phyloP scores from a whole-genome alignment of 2,888 invertebrate genomes.

The Gastracanthus pulcherrimus region DNA sequence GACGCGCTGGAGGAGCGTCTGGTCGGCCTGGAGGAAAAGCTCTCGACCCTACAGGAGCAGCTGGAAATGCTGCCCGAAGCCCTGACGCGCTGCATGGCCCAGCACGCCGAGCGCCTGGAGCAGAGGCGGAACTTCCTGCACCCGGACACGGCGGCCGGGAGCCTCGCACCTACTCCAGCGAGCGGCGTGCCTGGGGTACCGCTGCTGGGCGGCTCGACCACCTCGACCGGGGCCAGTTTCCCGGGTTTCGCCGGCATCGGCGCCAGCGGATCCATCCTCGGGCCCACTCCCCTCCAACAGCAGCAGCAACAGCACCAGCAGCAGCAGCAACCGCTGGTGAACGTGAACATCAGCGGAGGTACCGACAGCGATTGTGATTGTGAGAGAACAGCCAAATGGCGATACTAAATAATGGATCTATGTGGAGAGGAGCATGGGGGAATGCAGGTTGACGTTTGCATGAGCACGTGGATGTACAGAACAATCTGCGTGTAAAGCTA shows the following conservation, averaged over 20 bases:
- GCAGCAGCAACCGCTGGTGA: slow-evolving; percentile 33
- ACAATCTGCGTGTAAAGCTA: no score
- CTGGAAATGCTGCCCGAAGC: slow-evolving; percentile 91
- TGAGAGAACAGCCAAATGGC: no score
- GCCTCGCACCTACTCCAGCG: slow-evolving; percentile 77
- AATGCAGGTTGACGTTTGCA: no score
- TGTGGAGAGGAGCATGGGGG: no score
- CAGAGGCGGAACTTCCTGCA: slow-evolving; percentile 92
- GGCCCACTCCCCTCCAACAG: not conserved
- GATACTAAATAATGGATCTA: no score
- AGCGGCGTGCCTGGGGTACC: slow-evolving; percentile 78
- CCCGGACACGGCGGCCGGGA: slow-evolving; percentile 89
- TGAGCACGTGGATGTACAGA: no score
- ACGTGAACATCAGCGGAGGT: slow-evolving; percentile 9
- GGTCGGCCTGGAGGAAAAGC: slow-evolving; percentile 94
- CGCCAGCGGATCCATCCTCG: slow-evolving; percentile 35
- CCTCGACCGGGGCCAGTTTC: slow-evolving; percentile 61
- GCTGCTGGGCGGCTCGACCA: slow-evolving; percentile 73
- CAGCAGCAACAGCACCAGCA: slow-evolving; percentile 45
- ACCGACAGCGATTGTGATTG: no score
- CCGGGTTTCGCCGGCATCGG: slow-evolving; percentile 52
- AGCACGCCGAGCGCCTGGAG: slow-evolving; percentile 88
- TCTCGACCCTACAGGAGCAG: slow-evolving; percentile 91
- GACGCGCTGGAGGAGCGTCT: slow-evolving; percentile 96
- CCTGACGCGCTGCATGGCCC: slow-evolving; percentile 86